These are phyloP conservation scores for Campoplex capitator DNA, from an alignment of 2,888 invertebrate species.

Conservation along the genomic window DNA sequence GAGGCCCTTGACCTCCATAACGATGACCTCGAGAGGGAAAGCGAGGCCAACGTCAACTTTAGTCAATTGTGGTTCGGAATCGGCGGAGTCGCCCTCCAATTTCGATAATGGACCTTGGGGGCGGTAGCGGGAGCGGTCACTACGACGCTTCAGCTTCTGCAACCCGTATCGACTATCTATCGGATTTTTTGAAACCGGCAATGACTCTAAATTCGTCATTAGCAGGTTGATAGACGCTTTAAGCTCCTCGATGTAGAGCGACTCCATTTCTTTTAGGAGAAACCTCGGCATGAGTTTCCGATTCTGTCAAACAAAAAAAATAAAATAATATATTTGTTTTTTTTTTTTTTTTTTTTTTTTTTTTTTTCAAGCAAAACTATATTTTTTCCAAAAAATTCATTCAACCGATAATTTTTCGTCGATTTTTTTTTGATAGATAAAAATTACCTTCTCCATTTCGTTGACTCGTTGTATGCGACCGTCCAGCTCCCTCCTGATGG, in stretches of 20 bases:
- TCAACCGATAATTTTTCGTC: neutral
- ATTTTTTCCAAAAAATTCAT: too few species aligned
- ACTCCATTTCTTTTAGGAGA: constrained; percentile 99
- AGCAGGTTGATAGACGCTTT: constrained; percentile 98
- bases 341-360: too few species aligned
- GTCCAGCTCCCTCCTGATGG: constrained; percentile 98
- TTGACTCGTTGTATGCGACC: constrained; percentile 98
- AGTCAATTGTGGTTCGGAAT: constrained; percentile 97
- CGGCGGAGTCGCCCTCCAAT: constrained; percentile 97
- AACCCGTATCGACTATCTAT: constrained; percentile 99
- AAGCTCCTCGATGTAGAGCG: constrained; percentile 98
- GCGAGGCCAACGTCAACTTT: constrained; percentile 99
- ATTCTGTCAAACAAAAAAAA: constrained; percentile 87
- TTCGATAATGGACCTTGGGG: constrained; percentile 97
- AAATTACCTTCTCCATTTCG: constrained; percentile 95
- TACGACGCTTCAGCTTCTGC: constrained; percentile 96
- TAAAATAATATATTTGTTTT: neutral
- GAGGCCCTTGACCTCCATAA: constrained; percentile 99
- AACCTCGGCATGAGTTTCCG: constrained; percentile 99
- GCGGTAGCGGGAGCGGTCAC: constrained; percentile 85
- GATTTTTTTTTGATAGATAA: neutral
- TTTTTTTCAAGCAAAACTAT: neutral
- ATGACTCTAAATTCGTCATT: constrained; percentile 99
- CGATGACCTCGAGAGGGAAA: constrained; percentile 98
- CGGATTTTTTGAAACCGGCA: constrained; percentile 99